Conservation (phyloP, 2,888 invertebrate species). For the Axea sp. region DNA sequence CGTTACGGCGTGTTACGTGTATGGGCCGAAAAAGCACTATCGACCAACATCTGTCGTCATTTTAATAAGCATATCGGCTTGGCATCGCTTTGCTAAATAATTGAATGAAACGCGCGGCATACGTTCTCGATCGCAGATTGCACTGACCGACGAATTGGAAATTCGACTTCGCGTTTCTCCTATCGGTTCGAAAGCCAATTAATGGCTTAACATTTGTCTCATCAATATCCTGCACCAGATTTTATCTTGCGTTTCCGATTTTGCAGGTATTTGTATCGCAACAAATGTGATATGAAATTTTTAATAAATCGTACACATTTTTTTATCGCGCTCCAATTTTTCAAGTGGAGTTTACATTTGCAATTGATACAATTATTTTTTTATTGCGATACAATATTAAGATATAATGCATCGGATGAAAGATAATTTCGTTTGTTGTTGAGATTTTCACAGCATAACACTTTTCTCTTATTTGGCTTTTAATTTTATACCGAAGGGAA, state of each 20-base stretch:
- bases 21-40: slow-evolving; percentile 14
- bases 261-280: not conserved
- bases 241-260: not conserved
- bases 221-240: slow-evolving; percentile 12
- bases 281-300: no score
- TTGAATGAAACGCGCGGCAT: slow-evolving; percentile 43
- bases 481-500: no score
- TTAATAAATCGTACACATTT: no score
- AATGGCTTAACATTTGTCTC: slow-evolving; percentile 41
- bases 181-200: slow-evolving; percentile 21
- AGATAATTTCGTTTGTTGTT: no score
- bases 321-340: no score
- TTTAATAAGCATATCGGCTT: slow-evolving; percentile 55
- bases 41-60: slow-evolving; percentile 34
- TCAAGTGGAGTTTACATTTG: no score
- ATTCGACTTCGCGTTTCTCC: slow-evolving; percentile 24
- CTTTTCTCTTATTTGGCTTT: no score
- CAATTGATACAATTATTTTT: no score
- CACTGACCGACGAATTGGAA: slow-evolving; percentile 40
- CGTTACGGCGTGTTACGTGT: slow-evolving; percentile 15
- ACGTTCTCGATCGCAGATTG: slow-evolving; percentile 27
- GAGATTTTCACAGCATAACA: no score
- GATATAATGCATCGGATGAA: no score
- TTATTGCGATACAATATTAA: no score
- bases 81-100: slow-evolving; percentile 43